phyloP scores from a whole-genome alignment of 2,888 invertebrate genomes.

The Cephalotes varians region DNA sequence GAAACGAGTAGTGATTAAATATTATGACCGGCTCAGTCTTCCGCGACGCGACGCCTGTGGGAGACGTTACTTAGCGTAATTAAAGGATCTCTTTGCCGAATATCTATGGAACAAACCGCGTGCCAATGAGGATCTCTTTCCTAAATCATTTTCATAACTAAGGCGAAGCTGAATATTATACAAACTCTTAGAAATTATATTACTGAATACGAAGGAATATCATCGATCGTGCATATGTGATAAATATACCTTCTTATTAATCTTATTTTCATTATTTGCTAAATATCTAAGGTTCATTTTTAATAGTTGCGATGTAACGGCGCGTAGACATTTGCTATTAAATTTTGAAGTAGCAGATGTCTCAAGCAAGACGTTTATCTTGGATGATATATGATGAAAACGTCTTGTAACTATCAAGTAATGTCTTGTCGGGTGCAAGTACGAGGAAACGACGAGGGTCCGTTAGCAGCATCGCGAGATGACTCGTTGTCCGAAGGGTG shows the following conservation, averaged over 20 bases:
- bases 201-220: background rate
- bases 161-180: background rate
- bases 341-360: slow-evolving; percentile 36
- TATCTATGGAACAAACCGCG: slow-evolving; percentile 51
- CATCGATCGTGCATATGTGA: background rate
- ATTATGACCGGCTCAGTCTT: slow-evolving; percentile 84
- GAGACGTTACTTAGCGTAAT: slow-evolving; percentile 85
- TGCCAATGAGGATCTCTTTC: slow-evolving; percentile 36
- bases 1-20: slow-evolving; percentile 85
- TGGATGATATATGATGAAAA: slow-evolving; percentile 70
- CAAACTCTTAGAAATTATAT: background rate
- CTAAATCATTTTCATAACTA: slow-evolving; percentile 21
- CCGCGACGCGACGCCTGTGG: slow-evolving; percentile 73
- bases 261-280: background rate
- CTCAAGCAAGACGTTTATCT: slow-evolving; percentile 20
- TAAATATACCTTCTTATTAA: background rate
- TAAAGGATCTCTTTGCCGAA: slow-evolving; percentile 79
- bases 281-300: background rate
- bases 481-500: slow-evolving; percentile 70
- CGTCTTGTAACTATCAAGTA: slow-evolving; percentile 69
- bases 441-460: slow-evolving; percentile 69
- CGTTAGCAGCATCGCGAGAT: slow-evolving; percentile 67
- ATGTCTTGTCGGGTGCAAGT: slow-evolving; percentile 66
- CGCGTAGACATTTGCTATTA: background rate
- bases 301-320: background rate